These are phyloP conservation scores for Dolomedes plantarius DNA, from an alignment of 2,888 invertebrate genomes.

Conservation along the genomic window DNA sequence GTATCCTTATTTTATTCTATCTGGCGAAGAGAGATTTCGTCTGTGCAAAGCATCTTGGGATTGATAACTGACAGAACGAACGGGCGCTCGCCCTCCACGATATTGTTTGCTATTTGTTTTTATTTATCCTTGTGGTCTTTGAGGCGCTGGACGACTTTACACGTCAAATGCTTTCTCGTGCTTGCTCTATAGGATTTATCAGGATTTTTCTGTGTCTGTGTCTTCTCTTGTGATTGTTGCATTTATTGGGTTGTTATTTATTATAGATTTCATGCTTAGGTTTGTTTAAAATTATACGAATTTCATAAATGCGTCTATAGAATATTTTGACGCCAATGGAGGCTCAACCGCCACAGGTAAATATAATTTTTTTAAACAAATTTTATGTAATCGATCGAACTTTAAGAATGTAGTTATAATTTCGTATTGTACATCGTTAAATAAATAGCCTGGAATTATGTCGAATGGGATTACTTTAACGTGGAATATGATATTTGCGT, in stretches of 20 bases:
- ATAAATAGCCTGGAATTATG: background rate
- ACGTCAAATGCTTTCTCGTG: constrained; percentile 48
- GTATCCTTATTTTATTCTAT: constrained; percentile 8
- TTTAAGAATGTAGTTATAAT: too few relatives aligned
- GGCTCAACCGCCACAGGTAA: constrained; percentile 56
- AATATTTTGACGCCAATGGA: constrained; percentile 52
- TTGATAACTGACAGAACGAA: constrained; percentile 72
- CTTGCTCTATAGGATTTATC: background rate
- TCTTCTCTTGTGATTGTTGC: background rate
- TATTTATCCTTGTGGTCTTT: constrained; percentile 69
- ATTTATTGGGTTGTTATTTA: constrained; percentile 9
- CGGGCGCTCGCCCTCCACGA: constrained; percentile 55
- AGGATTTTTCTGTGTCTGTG: background rate
- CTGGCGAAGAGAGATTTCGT: constrained; percentile 58
- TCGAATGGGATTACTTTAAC: background rate
- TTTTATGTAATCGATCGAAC: background rate
- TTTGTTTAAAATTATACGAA: constrained; percentile 33
- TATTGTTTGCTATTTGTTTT: constrained; percentile 72
- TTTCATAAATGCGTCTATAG: constrained; percentile 62
- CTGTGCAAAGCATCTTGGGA: constrained; percentile 71
- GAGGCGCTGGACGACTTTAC: constrained; percentile 35
- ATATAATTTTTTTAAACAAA: background rate
- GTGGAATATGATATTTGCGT: constrained; percentile 3
- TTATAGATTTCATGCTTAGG: background rate
- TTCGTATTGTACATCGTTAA: background rate